Evolutionary conservation across 1,140 invertebrate genomes (phyloP), one percentile per base, ranked within the genome.

Genomic region (Drosophila lacteicornis): DNA sequence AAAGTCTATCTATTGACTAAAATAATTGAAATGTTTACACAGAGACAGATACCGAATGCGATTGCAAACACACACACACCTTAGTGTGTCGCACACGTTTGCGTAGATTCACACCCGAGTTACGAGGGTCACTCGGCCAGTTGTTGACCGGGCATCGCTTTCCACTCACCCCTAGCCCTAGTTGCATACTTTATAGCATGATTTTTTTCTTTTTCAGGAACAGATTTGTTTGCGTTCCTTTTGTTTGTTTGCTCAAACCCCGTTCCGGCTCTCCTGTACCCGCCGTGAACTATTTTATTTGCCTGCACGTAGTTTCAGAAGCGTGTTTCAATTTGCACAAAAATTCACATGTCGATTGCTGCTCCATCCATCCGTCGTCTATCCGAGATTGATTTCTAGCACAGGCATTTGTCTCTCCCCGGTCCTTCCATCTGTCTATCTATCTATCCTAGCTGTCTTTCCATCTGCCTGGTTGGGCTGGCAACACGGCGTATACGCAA

Each of bases 281-380:
- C 60, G 38, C 53, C 56, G 30, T 61, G 55, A 69, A 66, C 51
- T 57, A 56, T 59, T 75, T 79, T 83, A 84, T 84, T 84, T 80
- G 82, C 81, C 68, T 51, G 71, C 83, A 87, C 80, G 83, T 86
- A 80, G 83, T 86, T 77, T 86, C 83, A 63, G 38, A 80, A 82
- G 62, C 83, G 84, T 88, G 83, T 83, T 86, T 86, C 83, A 86
- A 88, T 86, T 86, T 88, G 84, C 83, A 80, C 84, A 88, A 85
- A 79, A 76, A 77, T 82, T 82, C 76, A 66, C 82, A 86, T 86
- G 83, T 87, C 83, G 83, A 86, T 86, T 88, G 75, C 66, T 76
- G 49, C 62, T 79, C 75, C 68, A 59, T 58, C 50, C 65, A 50
- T 65, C 82, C 74, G 57, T 73, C 74, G 57, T 73, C 81, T 87